A percentile compares a stretch with the other conserved stretches of the same genome.
Evolutionary conservation across 2,888 invertebrate genomes (phyloP).

Genomic region (Mamestra brassicae): DNA sequence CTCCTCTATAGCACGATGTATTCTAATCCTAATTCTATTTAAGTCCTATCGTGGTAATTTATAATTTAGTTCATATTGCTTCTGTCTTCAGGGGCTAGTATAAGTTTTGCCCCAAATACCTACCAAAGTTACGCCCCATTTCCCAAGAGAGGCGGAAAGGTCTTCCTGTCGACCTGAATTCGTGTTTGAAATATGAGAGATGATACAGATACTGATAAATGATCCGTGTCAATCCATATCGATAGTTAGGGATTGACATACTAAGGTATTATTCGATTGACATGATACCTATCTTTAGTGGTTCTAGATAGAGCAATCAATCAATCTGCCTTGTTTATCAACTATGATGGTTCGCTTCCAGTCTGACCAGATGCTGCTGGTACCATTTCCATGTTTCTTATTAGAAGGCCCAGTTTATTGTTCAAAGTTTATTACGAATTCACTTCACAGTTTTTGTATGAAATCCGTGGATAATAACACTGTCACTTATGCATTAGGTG

Average conservation of each 20-base stretch:
- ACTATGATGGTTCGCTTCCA: too few relatives aligned
- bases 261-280: neutral
- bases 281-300: neutral
- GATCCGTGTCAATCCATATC: slow-evolving; percentile 35
- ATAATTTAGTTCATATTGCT: slow-evolving; percentile 23
- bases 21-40: neutral
- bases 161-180: slow-evolving; percentile 48
- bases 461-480: too few relatives aligned
- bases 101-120: slow-evolving; percentile 38
- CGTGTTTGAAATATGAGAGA: slow-evolving; percentile 46
- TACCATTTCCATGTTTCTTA: too few relatives aligned
- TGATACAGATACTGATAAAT: slow-evolving; percentile 44
- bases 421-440: too few relatives aligned
- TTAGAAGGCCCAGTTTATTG: too few relatives aligned
- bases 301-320: neutral
- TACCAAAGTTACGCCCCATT: slow-evolving; percentile 34
- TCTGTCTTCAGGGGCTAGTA: neutral
- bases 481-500: too few relatives aligned
- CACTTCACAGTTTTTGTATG: too few relatives aligned
- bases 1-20: neutral
- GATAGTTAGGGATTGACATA: slow-evolving; percentile 27
- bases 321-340: neutral
- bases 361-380: too few relatives aligned
- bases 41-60: neutral
- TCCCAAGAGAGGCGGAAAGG: slow-evolving; percentile 35